Percentiles rank a stretch among this genome's conserved stretches.
These are phyloP conservation scores for Trachelus troglodyta DNA, from an alignment of 2,888 invertebrate genomes.

Conservation along the genomic window DNA sequence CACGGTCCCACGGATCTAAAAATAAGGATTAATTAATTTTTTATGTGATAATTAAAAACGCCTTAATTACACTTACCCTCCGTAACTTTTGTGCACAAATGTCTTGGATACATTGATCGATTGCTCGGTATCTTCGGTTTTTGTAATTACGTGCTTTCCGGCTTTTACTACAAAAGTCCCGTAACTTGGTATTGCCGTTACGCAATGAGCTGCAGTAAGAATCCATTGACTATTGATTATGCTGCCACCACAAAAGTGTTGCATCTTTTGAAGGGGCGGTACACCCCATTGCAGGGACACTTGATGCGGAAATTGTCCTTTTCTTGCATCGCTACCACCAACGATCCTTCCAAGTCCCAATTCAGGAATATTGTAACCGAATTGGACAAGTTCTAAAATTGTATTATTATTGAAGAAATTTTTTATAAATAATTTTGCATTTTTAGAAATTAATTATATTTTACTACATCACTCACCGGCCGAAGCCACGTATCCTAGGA, in stretches of 20 bases:
- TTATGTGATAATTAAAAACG: background rate
- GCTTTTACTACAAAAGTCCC: slow-evolving; percentile 64
- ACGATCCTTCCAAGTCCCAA: slow-evolving; percentile 33
- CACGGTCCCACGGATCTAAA: slow-evolving; percentile 67
- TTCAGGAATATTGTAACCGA: slow-evolving; percentile 29
- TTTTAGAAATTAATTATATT: background rate
- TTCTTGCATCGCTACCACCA: slow-evolving; percentile 52
- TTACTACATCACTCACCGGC: slow-evolving; percentile 35
- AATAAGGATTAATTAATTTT: background rate
- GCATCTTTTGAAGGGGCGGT: slow-evolving; percentile 30
- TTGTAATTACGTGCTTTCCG: slow-evolving; percentile 67
- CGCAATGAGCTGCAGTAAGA: slow-evolving; percentile 66
- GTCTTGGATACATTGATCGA: slow-evolving; percentile 44
- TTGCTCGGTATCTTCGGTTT: slow-evolving; percentile 59
- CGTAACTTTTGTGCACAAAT: slow-evolving; percentile 55
- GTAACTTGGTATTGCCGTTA: slow-evolving; percentile 46
- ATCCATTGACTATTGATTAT: slow-evolving; percentile 63
- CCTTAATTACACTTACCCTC: slow-evolving; percentile 32
- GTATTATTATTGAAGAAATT: background rate
- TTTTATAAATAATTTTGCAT: too few species aligned
- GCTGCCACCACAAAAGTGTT: slow-evolving; percentile 67
- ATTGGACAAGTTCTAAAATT: slow-evolving; percentile 24
- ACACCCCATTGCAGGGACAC: slow-evolving; percentile 63
- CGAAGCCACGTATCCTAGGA: slow-evolving; percentile 28
- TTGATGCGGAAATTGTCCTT: slow-evolving; percentile 65